A percentile compares a stretch with the other conserved stretches of the same genome.
Conservation (phyloP, 2,113 vertebrate genomes). For the Lepidothrix coronata region DNA sequence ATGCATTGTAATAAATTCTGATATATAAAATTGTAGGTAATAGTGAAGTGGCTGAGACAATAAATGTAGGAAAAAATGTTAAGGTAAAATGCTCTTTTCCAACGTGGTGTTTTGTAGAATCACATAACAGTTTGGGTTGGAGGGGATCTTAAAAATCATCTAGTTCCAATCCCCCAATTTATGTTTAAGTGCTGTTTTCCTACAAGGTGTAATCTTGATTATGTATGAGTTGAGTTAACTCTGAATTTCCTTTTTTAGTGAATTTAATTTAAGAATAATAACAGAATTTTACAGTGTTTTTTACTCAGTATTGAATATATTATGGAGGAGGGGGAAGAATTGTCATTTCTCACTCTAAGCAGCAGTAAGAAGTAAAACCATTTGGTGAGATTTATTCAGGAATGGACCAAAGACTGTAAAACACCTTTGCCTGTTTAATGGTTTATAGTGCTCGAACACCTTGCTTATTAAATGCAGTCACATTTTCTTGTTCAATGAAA, state of each 20-base stretch:
- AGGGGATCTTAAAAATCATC: background rate
- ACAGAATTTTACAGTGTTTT: background rate
- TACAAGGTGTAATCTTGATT: background rate
- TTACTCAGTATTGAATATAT: background rate
- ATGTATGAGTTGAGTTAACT: background rate
- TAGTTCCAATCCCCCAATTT: background rate
- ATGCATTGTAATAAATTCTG: background rate
- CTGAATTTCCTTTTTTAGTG: background rate
- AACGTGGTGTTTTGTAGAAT: background rate
- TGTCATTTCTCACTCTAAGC: background rate
- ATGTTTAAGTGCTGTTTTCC: background rate
- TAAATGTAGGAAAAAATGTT: background rate
- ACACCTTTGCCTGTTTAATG: conserved; percentile 46
- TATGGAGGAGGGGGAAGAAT: background rate
- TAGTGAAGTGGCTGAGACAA: background rate
- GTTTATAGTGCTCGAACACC: conserved; percentile 48
- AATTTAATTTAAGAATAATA: conserved; percentile 4
- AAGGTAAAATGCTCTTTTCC: background rate
- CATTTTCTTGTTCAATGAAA: conserved; percentile 45
- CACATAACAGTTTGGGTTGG: background rate
- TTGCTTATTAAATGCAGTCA: conserved; percentile 59
- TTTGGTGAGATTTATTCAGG: conserved; percentile 52
- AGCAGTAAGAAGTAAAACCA: conserved; percentile 2
- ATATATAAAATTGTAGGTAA: background rate
- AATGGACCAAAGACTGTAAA: conserved; percentile 28